These are phyloP conservation scores for Actenoides lindsayi DNA, from an alignment of 2,113 vertebrate species.

Conservation along the genomic window DNA sequence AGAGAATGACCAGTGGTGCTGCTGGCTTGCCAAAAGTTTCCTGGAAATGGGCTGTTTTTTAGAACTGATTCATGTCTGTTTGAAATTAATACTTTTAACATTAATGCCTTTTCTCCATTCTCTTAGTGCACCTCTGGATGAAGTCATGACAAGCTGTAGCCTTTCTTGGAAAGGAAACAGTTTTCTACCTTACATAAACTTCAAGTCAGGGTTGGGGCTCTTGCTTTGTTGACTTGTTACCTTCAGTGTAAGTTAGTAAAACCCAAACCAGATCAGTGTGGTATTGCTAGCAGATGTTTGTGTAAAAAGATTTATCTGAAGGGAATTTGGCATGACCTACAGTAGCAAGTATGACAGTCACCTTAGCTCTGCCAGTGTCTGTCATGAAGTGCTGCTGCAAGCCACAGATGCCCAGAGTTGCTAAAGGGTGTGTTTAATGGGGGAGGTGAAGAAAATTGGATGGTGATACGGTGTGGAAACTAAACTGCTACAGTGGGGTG, in stretches of 20 bases:
- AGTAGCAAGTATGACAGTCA: not conserved
- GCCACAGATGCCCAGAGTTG: not conserved
- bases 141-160: not conserved
- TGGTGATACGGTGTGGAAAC: not conserved
- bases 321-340: not conserved
- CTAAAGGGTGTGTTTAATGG: not conserved
- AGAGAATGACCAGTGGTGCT: not conserved
- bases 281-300: not conserved
- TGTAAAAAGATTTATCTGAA: not conserved
- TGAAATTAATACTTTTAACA: not conserved
- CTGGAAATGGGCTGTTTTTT: not conserved
- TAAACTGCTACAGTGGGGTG: not conserved
- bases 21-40: not conserved
- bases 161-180: not conserved
- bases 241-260: not conserved
- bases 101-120: not conserved
- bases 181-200: not conserved
- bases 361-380: not conserved
- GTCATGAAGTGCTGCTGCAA: not conserved
- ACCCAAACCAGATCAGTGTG: not conserved
- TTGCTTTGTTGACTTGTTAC: not conserved
- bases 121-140: not conserved
- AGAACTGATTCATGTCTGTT: not conserved
- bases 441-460: not conserved
- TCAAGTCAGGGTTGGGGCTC: not conserved